Conservation (phyloP, 2,113 vertebrate species). For the Sphyrna mokarran region DNA sequence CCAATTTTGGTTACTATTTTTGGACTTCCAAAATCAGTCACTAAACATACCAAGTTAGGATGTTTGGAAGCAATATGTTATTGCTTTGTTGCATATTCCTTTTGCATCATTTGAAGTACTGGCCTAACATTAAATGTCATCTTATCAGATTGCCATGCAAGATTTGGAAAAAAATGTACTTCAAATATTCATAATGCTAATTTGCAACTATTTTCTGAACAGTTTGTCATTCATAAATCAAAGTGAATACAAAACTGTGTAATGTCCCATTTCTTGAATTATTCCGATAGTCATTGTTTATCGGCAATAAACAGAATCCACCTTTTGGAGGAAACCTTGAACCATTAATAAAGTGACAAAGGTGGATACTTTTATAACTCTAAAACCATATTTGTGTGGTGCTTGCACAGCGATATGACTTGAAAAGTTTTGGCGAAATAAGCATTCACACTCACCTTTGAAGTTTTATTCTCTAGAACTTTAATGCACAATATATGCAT, state of each 20-base stretch:
- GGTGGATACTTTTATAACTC: not conserved
- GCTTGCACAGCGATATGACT: not conserved
- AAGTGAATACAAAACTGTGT: not conserved
- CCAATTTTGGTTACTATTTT: not conserved
- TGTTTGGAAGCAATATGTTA: not conserved
- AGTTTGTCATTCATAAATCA: not conserved
- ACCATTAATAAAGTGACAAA: not conserved
- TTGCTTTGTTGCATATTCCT: not conserved
- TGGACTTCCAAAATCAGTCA: not conserved
- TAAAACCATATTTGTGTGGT: not conserved
- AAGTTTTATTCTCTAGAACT: conserved; percentile 26
- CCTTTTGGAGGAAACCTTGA: not conserved
- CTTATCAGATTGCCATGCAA: not conserved
- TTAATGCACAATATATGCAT: not conserved
- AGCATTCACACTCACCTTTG: not conserved
- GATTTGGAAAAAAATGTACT: not conserved
- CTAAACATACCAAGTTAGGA: not conserved
- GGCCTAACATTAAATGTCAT: not conserved
- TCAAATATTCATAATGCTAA: not conserved
- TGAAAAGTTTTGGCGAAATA: not conserved
- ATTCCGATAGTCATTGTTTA: not conserved
- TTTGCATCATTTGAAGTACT: not conserved
- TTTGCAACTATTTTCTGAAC: not conserved
- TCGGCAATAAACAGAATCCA: not conserved
- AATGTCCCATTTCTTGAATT: not conserved